Conservation (phyloP, 2,888 invertebrate genomes). For the Agrochola circellaris region DNA sequence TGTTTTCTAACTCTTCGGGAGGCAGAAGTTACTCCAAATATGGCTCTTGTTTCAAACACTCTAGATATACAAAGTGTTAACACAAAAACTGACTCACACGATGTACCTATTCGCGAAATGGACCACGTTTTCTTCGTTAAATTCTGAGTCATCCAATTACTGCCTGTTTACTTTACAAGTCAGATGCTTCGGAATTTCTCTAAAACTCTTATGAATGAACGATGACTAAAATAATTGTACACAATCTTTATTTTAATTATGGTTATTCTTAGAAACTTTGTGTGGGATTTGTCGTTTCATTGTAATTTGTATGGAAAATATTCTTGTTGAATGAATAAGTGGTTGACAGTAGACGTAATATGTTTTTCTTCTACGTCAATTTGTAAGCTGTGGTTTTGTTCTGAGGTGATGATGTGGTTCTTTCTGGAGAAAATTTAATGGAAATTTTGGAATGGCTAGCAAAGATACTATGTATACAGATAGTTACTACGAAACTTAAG, state of each 20-base stretch:
- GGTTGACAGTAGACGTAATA: not conserved
- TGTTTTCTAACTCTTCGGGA: not conserved
- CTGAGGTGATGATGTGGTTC: not conserved
- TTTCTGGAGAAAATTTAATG: not conserved
- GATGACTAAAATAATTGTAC: conserved; percentile 60
- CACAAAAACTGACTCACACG: conserved; percentile 54
- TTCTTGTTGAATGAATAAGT: conserved; percentile 29
- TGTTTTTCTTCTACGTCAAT: conserved; percentile 31
- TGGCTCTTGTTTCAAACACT: conserved; percentile 6
- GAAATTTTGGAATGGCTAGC: not conserved
- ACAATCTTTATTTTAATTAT: conserved; percentile 22
- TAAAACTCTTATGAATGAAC: conserved; percentile 63
- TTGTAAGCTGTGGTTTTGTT: not conserved
- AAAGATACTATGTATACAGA: not conserved
- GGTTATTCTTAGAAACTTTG: conserved; percentile 52
- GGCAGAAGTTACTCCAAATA: not conserved
- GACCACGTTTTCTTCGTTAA: conserved; percentile 76
- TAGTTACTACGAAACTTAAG: not conserved
- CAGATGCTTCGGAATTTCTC: conserved; percentile 56
- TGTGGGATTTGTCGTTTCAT: conserved; percentile 44
- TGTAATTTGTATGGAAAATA: conserved; percentile 48
- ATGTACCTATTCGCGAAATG: conserved; percentile 71
- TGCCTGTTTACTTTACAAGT: conserved; percentile 59
- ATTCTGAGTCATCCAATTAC: conserved; percentile 67
- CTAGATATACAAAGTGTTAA: not conserved